Evolutionary conservation across 2,888 invertebrate genomes (phyloP).

Genomic region (Plagiodera versicolora): DNA sequence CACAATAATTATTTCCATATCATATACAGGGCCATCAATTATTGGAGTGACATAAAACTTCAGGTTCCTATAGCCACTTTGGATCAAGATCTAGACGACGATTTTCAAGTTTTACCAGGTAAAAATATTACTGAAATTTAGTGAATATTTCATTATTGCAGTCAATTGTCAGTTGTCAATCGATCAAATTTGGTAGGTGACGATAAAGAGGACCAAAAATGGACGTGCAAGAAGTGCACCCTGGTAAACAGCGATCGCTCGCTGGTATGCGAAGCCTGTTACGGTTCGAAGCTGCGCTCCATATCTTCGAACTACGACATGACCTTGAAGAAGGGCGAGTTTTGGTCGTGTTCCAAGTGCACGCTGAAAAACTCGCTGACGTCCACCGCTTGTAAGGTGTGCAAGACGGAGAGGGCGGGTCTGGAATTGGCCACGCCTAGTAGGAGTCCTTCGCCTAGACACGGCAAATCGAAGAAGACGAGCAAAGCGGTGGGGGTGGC

Average conservation of each 20-base stretch:
- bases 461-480: conserved; percentile 40
- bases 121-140: conserved; percentile 26
- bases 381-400: conserved; percentile 70
- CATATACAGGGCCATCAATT: conserved; percentile 46
- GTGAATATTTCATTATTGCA: no score
- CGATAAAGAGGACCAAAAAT: conserved; percentile 57
- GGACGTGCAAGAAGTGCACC: conserved; percentile 89
- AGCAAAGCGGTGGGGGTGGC: conserved; percentile 3
- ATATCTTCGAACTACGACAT: conserved; percentile 66
- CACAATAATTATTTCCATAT: background rate
- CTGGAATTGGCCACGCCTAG: conserved; percentile 48
- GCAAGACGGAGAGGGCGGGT: conserved; percentile 64
- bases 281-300: conserved; percentile 77
- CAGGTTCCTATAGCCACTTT: conserved; percentile 67
- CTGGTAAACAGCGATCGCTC: conserved; percentile 74
- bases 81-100: conserved; percentile 72
- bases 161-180: no score
- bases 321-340: conserved; percentile 71
- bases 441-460: conserved; percentile 60
- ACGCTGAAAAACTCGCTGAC: conserved; percentile 79
- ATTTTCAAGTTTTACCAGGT: conserved; percentile 66
- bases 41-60: conserved; percentile 44
- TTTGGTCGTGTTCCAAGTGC: conserved; percentile 80
- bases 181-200: conserved; percentile 30
- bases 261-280: conserved; percentile 82